These are phyloP conservation scores for Engystomops pustulosus DNA, from an alignment of 2,113 vertebrate species.

Conservation along the genomic window DNA sequence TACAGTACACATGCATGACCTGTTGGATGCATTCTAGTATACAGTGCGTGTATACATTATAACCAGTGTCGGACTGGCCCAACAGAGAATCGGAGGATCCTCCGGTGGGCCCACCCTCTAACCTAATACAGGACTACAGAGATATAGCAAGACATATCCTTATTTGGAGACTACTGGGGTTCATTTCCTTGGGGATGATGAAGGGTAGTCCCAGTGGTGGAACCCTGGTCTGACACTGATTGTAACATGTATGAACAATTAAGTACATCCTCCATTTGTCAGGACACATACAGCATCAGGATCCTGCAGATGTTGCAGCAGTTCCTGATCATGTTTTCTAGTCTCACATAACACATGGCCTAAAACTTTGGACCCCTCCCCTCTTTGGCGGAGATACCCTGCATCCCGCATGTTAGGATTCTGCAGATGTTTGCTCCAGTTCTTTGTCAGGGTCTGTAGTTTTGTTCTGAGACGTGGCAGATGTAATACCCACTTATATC, in stretches of 20 bases:
- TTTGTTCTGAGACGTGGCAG: constrained; percentile 48
- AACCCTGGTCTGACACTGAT: no score
- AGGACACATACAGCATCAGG: neutral
- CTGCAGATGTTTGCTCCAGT: neutral
- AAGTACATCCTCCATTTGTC: neutral
- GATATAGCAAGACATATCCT: no score
- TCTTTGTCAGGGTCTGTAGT: neutral
- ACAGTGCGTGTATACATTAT: no score
- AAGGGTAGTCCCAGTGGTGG: no score
- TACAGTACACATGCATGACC: neutral
- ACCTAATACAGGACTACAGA: no score
- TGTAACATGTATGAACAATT: neutral
- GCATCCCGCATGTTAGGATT: neutral
- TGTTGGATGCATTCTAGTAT: neutral
- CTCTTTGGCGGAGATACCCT: neutral
- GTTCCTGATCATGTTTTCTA: neutral
- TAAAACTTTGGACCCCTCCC: neutral
- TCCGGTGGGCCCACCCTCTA: no score
- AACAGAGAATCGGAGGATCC: no score
- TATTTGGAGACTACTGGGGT: no score
- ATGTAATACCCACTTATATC: neutral
- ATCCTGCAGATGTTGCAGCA: neutral
- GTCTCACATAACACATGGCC: neutral
- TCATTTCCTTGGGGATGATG: no score
- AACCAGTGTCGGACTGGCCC: no score